These are phyloP conservation scores for Dendrocincla fuliginosa DNA, from an alignment of 2,797 vertebrate species.

Conservation along the genomic window DNA sequence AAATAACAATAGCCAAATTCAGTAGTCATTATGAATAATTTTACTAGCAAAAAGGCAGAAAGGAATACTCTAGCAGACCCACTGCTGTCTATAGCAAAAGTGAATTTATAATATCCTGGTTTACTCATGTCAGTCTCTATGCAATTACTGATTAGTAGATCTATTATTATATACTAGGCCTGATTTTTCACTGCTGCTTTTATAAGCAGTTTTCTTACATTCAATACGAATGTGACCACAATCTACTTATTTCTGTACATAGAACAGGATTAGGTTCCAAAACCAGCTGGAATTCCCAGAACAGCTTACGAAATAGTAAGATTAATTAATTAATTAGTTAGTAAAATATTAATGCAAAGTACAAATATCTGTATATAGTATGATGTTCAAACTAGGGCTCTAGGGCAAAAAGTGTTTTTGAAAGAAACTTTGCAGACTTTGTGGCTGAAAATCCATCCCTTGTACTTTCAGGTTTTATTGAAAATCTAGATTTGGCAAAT, in stretches of 20 bases:
- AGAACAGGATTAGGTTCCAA: background rate
- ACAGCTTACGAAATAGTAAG: background rate
- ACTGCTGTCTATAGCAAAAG: background rate
- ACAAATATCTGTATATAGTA: background rate
- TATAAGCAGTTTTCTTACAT: background rate
- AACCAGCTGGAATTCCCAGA: background rate
- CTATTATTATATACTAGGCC: background rate
- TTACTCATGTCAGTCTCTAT: background rate
- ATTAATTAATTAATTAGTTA: constrained; percentile 9
- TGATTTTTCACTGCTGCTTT: background rate
- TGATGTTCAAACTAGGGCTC: background rate
- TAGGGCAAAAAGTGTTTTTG: background rate
- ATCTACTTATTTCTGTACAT: background rate
- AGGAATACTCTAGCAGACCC: background rate
- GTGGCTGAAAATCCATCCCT: background rate
- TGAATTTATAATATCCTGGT: background rate
- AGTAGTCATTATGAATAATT: background rate
- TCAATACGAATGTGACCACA: background rate
- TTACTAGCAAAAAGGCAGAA: background rate
- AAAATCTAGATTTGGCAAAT: background rate
- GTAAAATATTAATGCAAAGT: background rate
- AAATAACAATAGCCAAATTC: background rate
- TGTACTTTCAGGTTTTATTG: background rate
- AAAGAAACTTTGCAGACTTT: background rate
- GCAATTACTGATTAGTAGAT: background rate